phyloP scores from a whole-genome alignment of 2,888 invertebrate genomes.

The Omphaloscelis lunosa region DNA sequence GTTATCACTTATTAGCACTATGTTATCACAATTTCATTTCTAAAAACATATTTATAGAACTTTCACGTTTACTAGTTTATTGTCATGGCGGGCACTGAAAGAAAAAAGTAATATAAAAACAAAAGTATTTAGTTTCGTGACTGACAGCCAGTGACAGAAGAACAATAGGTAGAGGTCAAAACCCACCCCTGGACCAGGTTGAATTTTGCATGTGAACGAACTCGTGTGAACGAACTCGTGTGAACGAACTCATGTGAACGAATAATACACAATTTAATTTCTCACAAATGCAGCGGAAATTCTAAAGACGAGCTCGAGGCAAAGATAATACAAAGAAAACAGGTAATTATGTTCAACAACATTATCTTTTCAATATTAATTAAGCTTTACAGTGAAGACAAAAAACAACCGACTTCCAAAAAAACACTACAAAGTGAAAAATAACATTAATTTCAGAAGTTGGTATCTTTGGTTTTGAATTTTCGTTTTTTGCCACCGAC shows the following conservation, averaged over 20 bases:
- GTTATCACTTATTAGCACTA: slow-evolving; percentile 70
- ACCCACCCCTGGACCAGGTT: not conserved
- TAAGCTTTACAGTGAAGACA: not conserved
- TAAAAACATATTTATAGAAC: slow-evolving; percentile 52
- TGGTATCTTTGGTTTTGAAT: too few species aligned
- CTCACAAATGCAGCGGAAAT: slow-evolving; percentile 17
- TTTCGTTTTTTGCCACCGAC: too few species aligned
- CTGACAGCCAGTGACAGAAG: not conserved
- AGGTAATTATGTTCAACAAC: slow-evolving; percentile 22
- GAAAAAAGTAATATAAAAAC: not conserved
- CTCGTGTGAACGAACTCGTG: too few species aligned
- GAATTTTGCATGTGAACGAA: not conserved
- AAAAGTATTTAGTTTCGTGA: slow-evolving; percentile 17
- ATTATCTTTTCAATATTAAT: slow-evolving; percentile 16
- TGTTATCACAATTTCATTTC: slow-evolving; percentile 71
- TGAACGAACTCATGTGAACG: too few species aligned
- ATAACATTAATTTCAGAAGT: too few species aligned
- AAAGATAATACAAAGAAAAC: slow-evolving; percentile 18
- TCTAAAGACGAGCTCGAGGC: not conserved
- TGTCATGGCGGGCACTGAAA: slow-evolving; percentile 64
- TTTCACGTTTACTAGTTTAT: slow-evolving; percentile 59
- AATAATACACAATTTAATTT: not conserved
- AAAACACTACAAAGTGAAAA: too few species aligned
- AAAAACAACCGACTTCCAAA: too few species aligned
- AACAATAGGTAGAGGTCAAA: not conserved